Base-by-base conservation (phyloP, 2,888 invertebrate species). In the Aleiodes leptofemur region DNA sequence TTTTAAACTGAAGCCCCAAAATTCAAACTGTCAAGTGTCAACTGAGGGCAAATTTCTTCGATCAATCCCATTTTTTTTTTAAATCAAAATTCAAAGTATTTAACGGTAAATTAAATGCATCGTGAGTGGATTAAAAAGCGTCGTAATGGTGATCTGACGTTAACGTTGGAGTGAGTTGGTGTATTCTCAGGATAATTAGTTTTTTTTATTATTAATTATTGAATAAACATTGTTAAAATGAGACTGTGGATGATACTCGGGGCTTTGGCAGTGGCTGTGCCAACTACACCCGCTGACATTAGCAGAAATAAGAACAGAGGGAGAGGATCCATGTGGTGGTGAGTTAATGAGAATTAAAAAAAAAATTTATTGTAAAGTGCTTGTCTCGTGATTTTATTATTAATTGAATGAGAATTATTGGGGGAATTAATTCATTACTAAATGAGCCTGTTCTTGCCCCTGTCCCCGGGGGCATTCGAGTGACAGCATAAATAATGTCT, bases 241-340 rank as follows among this genome's bases (percentile, higher is more conserved):
- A 87, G 82, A 81, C 82, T 86, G 76, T 88, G 88, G 88, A 83
- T 90, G 85, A 81, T 90, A 74, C 9, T 72, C 14, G 86, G 86
- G 80, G 86, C 87, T 73, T 83, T 92, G 87, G 90, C 92, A 86
- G 90, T 90, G 90, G 90, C 92, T 86, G 89, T 91, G 88, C 90
- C 92, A 74, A 90, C 90, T 90, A 88, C 86, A 66, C 82, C 86
- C 75, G 86, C 88, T 61, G 88, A 89, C 73, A 85, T 87, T 69
- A 83, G 81, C 77, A 86, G 86, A 79, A 88, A 88, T 81, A 93
- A 92, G 87, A 94, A 94, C 88, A 92, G 96, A 88, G 96, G 96
- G 86, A 93, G 96, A 87, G 96, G 96, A 89, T 96, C 96, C 85
- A 96, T 96, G 95, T 96, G 96, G 96, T 96, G 96, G 96, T 96